Conservation (phyloP, 2,888 invertebrate genomes). For the Apocheima hispidaria region DNA sequence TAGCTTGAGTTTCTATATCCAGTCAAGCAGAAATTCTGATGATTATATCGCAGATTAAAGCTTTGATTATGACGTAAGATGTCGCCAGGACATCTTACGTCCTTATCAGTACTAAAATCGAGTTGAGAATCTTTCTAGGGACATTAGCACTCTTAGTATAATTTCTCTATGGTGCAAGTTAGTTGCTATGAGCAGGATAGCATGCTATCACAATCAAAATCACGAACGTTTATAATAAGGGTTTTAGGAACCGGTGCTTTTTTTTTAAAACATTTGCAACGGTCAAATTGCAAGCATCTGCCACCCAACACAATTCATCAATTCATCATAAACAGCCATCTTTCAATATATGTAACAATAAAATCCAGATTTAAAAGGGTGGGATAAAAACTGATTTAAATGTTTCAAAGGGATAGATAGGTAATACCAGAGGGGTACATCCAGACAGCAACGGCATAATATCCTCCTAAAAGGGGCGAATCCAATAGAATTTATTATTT, state of each 20-base stretch:
- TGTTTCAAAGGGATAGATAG: background rate
- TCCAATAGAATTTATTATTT: background rate
- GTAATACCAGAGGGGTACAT: background rate
- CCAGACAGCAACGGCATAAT: background rate
- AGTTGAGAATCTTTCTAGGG: no score
- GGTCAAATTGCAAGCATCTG: conserved; percentile 3
- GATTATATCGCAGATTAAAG: no score
- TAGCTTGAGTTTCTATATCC: no score
- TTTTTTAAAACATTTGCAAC: background rate
- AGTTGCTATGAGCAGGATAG: no score
- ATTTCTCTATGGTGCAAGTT: no score
- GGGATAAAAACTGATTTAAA: background rate
- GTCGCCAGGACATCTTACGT: no score
- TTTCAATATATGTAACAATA: conserved; percentile 1
- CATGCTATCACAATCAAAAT: no score
- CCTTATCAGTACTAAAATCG: no score
- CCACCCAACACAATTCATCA: background rate
- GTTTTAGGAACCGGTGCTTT: background rate
- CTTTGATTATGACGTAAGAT: no score
- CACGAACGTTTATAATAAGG: background rate
- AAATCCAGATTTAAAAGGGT: conserved; percentile 1
- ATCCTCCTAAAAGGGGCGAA: background rate
- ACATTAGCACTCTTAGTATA: no score
- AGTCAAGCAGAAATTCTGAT: no score
- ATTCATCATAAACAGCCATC: background rate